Conservation (phyloP, 2,113 vertebrate genomes). For the Hyla sarda region DNA sequence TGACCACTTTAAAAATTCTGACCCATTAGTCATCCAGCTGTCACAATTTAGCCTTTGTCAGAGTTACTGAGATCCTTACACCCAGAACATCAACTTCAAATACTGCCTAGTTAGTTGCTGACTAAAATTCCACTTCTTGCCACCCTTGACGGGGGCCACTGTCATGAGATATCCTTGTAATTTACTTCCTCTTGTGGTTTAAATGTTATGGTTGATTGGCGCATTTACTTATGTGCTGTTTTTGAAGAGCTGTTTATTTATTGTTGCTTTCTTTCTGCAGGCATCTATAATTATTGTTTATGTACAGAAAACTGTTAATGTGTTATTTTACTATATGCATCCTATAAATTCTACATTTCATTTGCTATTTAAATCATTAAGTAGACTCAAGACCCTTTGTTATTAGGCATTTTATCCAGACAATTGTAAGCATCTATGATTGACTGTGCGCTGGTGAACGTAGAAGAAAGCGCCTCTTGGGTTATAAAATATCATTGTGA, state of each 20-base stretch:
- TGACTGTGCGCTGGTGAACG: not conserved
- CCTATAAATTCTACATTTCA: not conserved
- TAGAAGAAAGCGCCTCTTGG: not conserved
- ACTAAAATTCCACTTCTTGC: too few relatives aligned
- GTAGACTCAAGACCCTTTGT: not conserved
- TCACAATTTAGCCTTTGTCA: too few relatives aligned
- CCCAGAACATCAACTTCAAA: too few relatives aligned
- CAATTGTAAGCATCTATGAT: not conserved
- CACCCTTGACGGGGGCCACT: too few relatives aligned
- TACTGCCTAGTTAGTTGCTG: too few relatives aligned
- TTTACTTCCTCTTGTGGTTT: too few relatives aligned
- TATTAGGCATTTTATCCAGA: not conserved
- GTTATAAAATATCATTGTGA: not conserved
- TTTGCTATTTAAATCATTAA: not conserved
- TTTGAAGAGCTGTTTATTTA: not conserved
- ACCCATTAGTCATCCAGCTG: too few relatives aligned
- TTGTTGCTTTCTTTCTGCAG: not conserved
- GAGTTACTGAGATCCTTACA: too few relatives aligned
- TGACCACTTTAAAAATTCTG: too few relatives aligned
- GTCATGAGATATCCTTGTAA: too few relatives aligned
- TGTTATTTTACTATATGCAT: not conserved
- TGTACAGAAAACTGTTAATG: not conserved
- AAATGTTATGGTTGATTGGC: too few relatives aligned
- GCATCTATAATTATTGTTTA: not conserved
- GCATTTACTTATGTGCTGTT: not conserved